Evolutionary conservation across 92 coral and sea anemone species (phyloP).

Genomic region (Palythoa grandiflora): DNA sequence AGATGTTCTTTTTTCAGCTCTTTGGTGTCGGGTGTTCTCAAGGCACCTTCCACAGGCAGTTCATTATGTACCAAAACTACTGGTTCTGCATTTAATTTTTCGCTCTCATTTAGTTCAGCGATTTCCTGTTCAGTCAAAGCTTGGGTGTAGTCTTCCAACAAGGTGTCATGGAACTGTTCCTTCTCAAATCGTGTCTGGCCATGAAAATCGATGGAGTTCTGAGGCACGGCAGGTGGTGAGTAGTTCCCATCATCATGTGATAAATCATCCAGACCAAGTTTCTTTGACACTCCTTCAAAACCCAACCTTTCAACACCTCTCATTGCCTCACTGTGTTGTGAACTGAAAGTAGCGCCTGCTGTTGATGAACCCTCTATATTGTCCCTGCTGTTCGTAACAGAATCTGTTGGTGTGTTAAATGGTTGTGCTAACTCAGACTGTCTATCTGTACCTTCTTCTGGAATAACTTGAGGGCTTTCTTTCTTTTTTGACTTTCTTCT

Average conservation of each 20-base stretch:
- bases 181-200: slow-evolving; percentile 75
- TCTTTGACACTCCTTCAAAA: slow-evolving; percentile 81
- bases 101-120: slow-evolving; percentile 36
- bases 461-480: slow-evolving; percentile 12
- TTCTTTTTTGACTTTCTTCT: slow-evolving; percentile 49
- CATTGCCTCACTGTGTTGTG: slow-evolving; percentile 61
- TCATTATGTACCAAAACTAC: background rate
- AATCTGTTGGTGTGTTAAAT: background rate
- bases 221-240: slow-evolving; percentile 64
- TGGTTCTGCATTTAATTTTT: slow-evolving; percentile 38
- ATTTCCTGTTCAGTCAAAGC: slow-evolving; percentile 46
- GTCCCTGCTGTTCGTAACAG: background rate
- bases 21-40: background rate
- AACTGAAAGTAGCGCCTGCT: slow-evolving; percentile 36
- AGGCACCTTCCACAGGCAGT: background rate
- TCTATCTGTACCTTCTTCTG: slow-evolving; percentile 16
- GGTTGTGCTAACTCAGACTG: background rate
- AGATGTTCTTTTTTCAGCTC: background rate
- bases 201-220: slow-evolving; percentile 61
- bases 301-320: slow-evolving; percentile 78
- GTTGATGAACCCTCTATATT: background rate
- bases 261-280: slow-evolving; percentile 78
- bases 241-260: slow-evolving; percentile 78
- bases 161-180: slow-evolving; percentile 81
- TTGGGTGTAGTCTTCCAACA: slow-evolving; percentile 50